phyloP scores from a whole-genome alignment of 2,113 vertebrate species.

The Agapornis roseicollis region DNA sequence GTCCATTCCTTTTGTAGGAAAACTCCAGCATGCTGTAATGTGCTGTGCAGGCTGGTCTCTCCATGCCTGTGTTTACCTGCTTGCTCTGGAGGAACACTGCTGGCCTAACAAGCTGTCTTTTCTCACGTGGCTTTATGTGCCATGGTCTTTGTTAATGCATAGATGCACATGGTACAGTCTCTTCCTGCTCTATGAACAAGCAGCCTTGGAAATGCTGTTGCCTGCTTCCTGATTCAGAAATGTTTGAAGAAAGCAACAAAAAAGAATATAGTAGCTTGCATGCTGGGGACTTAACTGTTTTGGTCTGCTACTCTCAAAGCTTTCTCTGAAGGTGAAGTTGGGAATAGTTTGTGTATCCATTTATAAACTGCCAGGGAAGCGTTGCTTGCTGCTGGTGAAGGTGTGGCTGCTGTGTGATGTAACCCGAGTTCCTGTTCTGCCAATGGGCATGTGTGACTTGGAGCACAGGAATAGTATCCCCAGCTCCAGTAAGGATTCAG shows the following conservation, averaged over 20 bases:
- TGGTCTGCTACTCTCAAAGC: neutral
- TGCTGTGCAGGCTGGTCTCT: neutral
- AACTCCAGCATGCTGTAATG: neutral
- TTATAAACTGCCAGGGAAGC: neutral
- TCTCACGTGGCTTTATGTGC: neutral
- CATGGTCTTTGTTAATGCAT: neutral
- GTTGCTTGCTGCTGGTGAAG: neutral
- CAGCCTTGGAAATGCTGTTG: neutral
- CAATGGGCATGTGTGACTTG: fast-evolving
- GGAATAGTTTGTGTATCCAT: neutral
- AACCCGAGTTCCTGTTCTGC: neutral
- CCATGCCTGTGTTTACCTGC: neutral
- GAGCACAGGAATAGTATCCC: neutral
- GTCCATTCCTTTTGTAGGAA: neutral
- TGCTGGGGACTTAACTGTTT: neutral
- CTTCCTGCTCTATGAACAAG: neutral
- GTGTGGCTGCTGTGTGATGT: neutral
- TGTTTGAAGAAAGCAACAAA: neutral
- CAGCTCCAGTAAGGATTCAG: neutral
- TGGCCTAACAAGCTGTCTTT: neutral
- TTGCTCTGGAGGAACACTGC: neutral
- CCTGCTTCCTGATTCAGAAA: neutral
- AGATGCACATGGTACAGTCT: fast-evolving
- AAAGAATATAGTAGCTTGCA: neutral
- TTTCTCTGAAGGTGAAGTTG: neutral